Conservation (phyloP, 2,113 vertebrate species). For the Buteo buteo region DNA sequence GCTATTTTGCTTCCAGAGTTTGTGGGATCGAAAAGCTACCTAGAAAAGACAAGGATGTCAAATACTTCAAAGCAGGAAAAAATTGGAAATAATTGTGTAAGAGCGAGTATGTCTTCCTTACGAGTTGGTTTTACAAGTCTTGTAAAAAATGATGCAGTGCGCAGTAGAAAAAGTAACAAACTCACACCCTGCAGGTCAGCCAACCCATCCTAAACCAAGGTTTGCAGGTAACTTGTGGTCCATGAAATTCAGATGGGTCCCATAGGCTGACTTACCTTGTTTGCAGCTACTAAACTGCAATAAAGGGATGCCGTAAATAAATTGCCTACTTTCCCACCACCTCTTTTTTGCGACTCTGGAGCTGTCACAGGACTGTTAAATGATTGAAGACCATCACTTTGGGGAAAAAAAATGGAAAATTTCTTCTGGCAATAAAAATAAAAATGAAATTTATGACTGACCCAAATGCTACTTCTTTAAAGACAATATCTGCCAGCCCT, state of each 20-base stretch:
- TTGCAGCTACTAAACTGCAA: not conserved
- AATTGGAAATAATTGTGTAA: fast-evolving
- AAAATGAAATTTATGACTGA: constrained; percentile 6
- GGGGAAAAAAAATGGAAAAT: not conserved
- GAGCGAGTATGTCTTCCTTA: fast-evolving
- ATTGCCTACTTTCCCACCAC: not conserved
- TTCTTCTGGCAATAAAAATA: not conserved
- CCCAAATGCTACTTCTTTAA: not conserved
- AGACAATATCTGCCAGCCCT: constrained; percentile 71
- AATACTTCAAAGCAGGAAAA: not conserved
- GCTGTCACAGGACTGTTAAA: not conserved
- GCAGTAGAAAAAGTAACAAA: not conserved
- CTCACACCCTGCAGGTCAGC: not conserved
- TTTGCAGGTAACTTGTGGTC: not conserved
- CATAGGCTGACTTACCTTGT: not conserved
- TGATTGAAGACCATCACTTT: not conserved
- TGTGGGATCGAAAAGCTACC: fast-evolving
- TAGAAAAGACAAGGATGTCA: not conserved
- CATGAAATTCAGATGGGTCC: not conserved
- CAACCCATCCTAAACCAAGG: not conserved
- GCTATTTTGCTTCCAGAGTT: not conserved
- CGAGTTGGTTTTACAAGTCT: not conserved
- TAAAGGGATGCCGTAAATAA: not conserved
- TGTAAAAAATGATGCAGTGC: not conserved
- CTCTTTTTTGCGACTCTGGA: not conserved